Evolutionary conservation across 2,113 vertebrate genomes (phyloP), one percentile per base, ranked within the genome.

Genomic region (Notothenia coriiceps): DNA sequence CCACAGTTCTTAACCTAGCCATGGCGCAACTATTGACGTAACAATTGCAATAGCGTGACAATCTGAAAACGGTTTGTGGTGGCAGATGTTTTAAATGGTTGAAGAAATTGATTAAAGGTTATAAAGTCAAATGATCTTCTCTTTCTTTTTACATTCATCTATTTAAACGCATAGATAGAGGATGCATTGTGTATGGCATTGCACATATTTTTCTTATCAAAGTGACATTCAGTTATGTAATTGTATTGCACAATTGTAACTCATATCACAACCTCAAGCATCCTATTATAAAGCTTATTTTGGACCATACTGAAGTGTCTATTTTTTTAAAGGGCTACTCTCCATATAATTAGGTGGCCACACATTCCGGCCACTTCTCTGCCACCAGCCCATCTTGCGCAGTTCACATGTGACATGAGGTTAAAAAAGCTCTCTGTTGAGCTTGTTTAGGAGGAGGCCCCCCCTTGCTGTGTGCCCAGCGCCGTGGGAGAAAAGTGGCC

Each of bases 401-500:
- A 59, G 75, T 63, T 89, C 83, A 82, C 83, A 92, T 91, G 76
- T 87, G 79, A 84, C 80, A 69, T 59, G 70, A 82, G 74, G 84
- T 88, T 88, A 46, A 87, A 84, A 40, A 82, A 77, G 55, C 67
- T 59, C 62, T 67, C 80, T 84, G 89, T 92, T 77, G 75, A 79
- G 69, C 15, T 69, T 51, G 74, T 72, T 79, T 85, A 67, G 77
- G 55, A 75, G 81, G 46, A 82, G 82, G 76, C 82, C 78, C 67
- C 84, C 64, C 78, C 76, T 40, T 40, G 35, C 69, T 62, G 84
- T 68, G 73, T 87, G 82, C 62, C 86, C 79, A 13, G 64, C 86
- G 78, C 64, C 88, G 75, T 89, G 89, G 88, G 87, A 92, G 88
- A 90, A 92, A 86, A 86, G 77, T 75, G 83, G 77, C 88, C 86